phyloP scores from a whole-genome alignment of 2,888 invertebrate species.

The Tortrix viridana region DNA sequence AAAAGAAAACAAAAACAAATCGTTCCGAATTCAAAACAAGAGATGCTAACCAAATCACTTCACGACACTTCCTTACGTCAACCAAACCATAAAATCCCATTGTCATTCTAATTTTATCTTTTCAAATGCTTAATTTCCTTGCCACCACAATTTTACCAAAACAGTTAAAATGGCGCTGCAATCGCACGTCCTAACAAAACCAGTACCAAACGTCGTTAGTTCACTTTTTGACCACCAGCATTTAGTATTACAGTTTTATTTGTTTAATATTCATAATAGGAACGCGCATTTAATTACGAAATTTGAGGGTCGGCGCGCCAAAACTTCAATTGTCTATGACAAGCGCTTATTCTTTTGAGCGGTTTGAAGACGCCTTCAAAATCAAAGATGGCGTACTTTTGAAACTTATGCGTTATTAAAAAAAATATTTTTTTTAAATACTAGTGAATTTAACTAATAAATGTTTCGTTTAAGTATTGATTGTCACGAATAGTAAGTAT shows the following conservation, averaged over 20 bases:
- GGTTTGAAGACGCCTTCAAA: neutral
- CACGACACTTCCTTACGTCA: slow-evolving; percentile 33
- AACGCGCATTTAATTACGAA: slow-evolving; percentile 67
- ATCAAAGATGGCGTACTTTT: neutral
- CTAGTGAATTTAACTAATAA: too few relatives aligned
- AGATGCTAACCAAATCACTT: slow-evolving; percentile 26
- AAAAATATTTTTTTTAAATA: too few relatives aligned
- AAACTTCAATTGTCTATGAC: slow-evolving; percentile 30
- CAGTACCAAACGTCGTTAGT: neutral
- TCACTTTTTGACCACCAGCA: neutral
- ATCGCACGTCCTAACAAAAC: neutral
- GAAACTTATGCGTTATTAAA: neutral
- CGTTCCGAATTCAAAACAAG: slow-evolving; percentile 46
- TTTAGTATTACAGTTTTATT: slow-evolving; percentile 44
- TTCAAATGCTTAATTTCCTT: slow-evolving; percentile 45
- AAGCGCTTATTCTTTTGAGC: neutral
- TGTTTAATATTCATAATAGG: slow-evolving; percentile 58
- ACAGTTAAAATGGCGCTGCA: neutral
- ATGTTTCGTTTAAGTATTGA: too few relatives aligned
- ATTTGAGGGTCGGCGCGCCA: slow-evolving; percentile 45
- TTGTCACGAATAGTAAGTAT: neutral
- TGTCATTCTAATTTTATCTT: slow-evolving; percentile 72
- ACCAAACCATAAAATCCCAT: slow-evolving; percentile 63
- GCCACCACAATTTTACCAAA: slow-evolving; percentile 2
- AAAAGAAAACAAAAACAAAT: slow-evolving; percentile 51